Evolutionary conservation across 2,113 vertebrate species (phyloP).

Genomic region (Cyanoramphus novaezelandiae): DNA sequence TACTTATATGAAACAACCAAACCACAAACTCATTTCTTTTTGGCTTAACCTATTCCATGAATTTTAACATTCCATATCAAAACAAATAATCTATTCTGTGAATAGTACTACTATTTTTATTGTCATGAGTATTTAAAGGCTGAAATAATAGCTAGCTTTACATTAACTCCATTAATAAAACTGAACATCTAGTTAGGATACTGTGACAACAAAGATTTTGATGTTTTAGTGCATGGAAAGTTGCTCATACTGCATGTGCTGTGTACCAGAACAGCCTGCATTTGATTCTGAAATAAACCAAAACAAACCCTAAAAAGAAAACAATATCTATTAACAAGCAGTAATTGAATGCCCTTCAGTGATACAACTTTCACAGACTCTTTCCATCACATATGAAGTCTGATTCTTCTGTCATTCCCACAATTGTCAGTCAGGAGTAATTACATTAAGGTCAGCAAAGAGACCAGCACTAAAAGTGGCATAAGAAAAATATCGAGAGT

Average conservation of each 20-base stretch:
- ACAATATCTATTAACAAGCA: background rate
- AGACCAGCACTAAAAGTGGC: background rate
- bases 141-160: background rate
- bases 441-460: background rate
- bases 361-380: background rate
- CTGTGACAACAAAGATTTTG: background rate
- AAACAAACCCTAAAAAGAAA: slow-evolving; percentile 1
- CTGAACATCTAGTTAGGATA: background rate
- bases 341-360: background rate
- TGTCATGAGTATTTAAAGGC: background rate
- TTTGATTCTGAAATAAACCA: background rate
- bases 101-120: background rate
- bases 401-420: background rate
- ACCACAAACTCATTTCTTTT: slow-evolving; percentile 28
- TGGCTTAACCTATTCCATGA: background rate
- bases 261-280: background rate
- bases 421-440: background rate
- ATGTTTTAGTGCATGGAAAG: background rate
- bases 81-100: slow-evolving; percentile 14
- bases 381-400: background rate
- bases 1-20: background rate
- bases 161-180: background rate
- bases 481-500: background rate
- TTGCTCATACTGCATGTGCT: background rate
- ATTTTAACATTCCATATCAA: slow-evolving; percentile 16